Conservation (phyloP, 2,888 invertebrate genomes). For the Cephus nigrinus region DNA sequence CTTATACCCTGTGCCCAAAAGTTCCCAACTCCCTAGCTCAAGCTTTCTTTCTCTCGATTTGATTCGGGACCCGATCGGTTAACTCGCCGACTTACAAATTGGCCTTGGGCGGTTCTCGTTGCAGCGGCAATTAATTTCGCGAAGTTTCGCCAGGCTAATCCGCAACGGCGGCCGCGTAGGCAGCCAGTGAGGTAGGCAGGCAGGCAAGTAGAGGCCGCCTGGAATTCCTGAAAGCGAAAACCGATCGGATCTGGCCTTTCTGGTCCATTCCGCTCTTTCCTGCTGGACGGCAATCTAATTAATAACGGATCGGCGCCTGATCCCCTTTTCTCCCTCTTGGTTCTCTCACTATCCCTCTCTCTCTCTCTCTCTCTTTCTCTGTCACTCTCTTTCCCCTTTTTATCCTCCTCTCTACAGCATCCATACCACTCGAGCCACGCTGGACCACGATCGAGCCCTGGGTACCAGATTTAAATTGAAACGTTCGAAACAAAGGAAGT, state of each 20-base stretch:
- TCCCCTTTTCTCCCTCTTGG: conserved; percentile 23
- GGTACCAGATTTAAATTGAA: conserved; percentile 60
- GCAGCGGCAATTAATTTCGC: conserved; percentile 57
- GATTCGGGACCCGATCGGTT: not conserved
- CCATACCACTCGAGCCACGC: conserved; percentile 13
- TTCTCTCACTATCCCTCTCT: conserved; percentile 15
- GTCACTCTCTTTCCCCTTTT: conserved; percentile 3
- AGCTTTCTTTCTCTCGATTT: not conserved
- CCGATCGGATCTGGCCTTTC: conserved; percentile 46
- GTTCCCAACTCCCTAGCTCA: not conserved
- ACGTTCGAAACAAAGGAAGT: conserved; percentile 62
- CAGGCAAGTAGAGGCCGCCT: conserved; percentile 19
- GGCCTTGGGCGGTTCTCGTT: conserved; percentile 25
- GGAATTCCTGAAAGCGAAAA: conserved; percentile 55
- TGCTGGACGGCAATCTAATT: conserved; percentile 56
- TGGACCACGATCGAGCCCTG: conserved; percentile 16
- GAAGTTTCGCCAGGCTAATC: conserved; percentile 39
- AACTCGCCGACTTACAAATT: conserved; percentile 7
- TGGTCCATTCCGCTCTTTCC: conserved; percentile 34
- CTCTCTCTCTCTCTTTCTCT: not conserved
- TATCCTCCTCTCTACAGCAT: conserved; percentile 2
- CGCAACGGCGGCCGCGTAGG: not conserved
- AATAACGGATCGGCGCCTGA: conserved; percentile 63
- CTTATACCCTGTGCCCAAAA: not conserved
- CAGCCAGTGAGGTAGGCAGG: not conserved